Base-by-base conservation (phyloP, 2,113 vertebrate species). In the Boleophthalmus pectinirostris region DNA sequence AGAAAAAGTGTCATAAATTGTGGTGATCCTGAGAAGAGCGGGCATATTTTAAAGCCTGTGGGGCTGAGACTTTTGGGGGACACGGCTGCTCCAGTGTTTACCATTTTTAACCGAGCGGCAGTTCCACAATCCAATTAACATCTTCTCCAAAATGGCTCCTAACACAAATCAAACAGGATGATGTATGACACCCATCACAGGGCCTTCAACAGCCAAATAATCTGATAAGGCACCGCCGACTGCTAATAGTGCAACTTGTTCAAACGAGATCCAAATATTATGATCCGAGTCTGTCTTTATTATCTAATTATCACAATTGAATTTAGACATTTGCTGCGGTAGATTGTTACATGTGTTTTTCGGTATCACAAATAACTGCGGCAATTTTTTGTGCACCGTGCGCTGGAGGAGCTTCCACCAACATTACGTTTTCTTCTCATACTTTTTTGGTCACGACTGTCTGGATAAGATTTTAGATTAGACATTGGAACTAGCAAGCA, bases 101-200 rank as follows among this genome's bases (percentile, higher is more conserved):
- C 82, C 87, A 79, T 89, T 87, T 87, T 88, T 82, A 89, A 88
- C 89, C 72, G 76, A 72, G 76, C 81, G 79, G 74, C 47, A 82
- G 82, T 89, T 72, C 69, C 51, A 1, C 87, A 87, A 89, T 89
- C 90, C 81, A 90, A 90, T 89, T 89, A 92, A 72, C 72, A 47
- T 85, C 81, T 77, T 85, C 81, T 84, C 84, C 56, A 87, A 88
- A 86, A 86, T 88, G 58, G 49, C 77, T 83, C 71, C 72, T 78
- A 83, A 89, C 84, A 78, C 80, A 86, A 90, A 87, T 88, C 88
- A 88, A 91, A 87, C 74, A 82, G 81, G 85, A 85, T 91, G 89
- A 92, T 88, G 82, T 83, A 90, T 38, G 90, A 85, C 58, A 61
- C 70, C 71, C 78, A 87, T 85, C 85, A 86, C 69, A n/a, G 11